These are phyloP conservation scores for Heterodera schachtii DNA, from an alignment of 1,140 invertebrate species.

Conservation along the genomic window DNA sequence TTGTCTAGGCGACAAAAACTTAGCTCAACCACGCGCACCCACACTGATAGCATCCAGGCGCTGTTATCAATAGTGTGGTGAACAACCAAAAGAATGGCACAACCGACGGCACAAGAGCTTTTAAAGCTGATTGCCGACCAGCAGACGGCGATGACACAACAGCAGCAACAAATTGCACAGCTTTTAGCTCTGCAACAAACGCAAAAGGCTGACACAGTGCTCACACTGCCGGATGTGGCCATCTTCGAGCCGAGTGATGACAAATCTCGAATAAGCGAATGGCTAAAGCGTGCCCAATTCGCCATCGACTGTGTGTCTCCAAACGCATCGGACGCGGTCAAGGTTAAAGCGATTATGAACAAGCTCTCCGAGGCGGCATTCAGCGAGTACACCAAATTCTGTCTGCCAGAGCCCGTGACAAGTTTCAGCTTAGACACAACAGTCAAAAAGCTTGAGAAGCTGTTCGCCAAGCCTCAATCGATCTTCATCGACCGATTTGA, in stretches of 20 bases:
- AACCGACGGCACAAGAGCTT: no score
- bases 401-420: not conserved
- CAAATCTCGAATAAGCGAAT: not conserved
- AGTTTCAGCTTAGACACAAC: not conserved
- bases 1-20: no score
- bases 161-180: no score
- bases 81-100: no score
- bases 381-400: slow-evolving; percentile 4
- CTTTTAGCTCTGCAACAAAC: no score
- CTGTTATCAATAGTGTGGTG: no score
- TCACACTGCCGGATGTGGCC: not conserved
- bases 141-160: no score
- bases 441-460: not conserved
- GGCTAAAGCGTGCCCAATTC: not conserved
- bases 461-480: slow-evolving; percentile 2
- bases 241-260: not conserved
- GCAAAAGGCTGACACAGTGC: no score
- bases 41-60: no score
- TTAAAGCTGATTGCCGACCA: no score
- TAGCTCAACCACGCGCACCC: no score
- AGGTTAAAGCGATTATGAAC: slow-evolving; percentile 2
- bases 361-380: not conserved
- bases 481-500: not conserved
- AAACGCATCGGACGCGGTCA: not conserved
- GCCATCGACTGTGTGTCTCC: not conserved